Conservation (phyloP, 2,113 vertebrate species). For the Epinephelus lanceolatus region DNA sequence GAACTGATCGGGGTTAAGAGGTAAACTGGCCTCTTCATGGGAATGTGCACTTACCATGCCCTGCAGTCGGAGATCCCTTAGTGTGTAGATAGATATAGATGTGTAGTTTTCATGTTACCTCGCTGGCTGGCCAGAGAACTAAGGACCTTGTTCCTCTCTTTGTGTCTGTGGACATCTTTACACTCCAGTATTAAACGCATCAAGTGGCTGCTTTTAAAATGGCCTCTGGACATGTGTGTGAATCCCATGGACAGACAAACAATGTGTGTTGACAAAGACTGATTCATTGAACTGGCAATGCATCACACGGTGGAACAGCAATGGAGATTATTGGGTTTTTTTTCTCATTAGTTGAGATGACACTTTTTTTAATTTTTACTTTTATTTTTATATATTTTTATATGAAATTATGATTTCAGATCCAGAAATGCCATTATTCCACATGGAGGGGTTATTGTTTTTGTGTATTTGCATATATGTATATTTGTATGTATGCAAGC, state of each 20-base stretch:
- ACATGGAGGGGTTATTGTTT: conserved; percentile 74
- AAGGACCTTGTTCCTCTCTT: conserved; percentile 74
- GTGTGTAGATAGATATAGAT: conserved; percentile 76
- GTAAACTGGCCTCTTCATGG: conserved; percentile 44
- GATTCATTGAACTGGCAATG: conserved; percentile 55
- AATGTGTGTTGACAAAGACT: conserved; percentile 42
- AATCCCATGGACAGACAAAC: conserved; percentile 47
- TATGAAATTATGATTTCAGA: conserved; percentile 79
- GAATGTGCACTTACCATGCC: conserved; percentile 67
- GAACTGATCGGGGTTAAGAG: conserved; percentile 73
- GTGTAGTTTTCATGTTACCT: conserved; percentile 78
- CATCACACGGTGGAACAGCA: conserved; percentile 61
- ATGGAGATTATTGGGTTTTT: conserved; percentile 48
- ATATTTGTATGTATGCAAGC: conserved; percentile 84
- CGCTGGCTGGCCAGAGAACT: conserved; percentile 88
- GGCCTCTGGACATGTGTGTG: conserved; percentile 64
- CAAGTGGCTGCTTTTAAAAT: conserved; percentile 71
- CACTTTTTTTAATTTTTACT: conserved; percentile 67
- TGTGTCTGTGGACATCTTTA: conserved; percentile 75
- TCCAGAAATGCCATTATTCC: conserved; percentile 73
- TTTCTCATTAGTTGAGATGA: conserved; percentile 54
- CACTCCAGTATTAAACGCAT: conserved; percentile 74
- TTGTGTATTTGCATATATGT: conserved; percentile 81
- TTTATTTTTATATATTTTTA: conserved; percentile 82
- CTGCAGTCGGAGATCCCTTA: conserved; percentile 79